phyloP scores from a whole-genome alignment of 2,888 invertebrate genomes.

The Cerastoderma edule region DNA sequence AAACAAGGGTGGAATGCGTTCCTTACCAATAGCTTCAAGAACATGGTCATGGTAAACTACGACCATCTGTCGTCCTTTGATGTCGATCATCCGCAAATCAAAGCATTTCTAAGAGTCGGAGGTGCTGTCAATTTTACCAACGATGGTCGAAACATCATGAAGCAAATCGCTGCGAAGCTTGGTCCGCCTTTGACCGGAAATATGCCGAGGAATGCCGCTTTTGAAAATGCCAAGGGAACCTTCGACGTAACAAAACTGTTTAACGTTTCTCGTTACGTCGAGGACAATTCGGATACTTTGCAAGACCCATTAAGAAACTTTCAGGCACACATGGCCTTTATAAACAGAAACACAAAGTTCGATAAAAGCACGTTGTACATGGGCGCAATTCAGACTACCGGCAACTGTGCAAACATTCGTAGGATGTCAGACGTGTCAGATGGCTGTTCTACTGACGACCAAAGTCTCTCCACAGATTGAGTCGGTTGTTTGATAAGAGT shows the following conservation, averaged over 20 bases:
- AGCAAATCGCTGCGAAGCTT: constrained; percentile 30
- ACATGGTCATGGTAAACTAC: constrained; percentile 37
- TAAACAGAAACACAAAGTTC: no score
- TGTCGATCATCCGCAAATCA: constrained; percentile 29
- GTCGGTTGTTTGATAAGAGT: no score
- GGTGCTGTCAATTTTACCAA: constrained; percentile 35
- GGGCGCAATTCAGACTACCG: no score
- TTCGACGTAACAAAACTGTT: background rate
- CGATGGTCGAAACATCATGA: constrained; percentile 23
- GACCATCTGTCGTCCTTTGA: constrained; percentile 36
- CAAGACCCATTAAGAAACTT: no score
- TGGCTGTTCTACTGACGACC: no score
- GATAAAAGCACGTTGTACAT: no score
- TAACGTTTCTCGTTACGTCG: no score
- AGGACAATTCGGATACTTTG: no score
- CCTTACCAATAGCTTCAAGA: constrained; percentile 26
- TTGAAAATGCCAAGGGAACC: background rate
- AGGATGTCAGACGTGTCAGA: no score
- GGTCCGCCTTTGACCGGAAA: constrained; percentile 23
- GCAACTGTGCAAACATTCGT: no score
- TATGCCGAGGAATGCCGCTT: background rate
- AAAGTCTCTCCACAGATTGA: no score
- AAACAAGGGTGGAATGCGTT: constrained; percentile 40
- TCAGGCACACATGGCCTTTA: no score
- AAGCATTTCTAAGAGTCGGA: constrained; percentile 43